Conservation (phyloP, 1,140 invertebrate genomes). For the Euura lappo region DNA sequence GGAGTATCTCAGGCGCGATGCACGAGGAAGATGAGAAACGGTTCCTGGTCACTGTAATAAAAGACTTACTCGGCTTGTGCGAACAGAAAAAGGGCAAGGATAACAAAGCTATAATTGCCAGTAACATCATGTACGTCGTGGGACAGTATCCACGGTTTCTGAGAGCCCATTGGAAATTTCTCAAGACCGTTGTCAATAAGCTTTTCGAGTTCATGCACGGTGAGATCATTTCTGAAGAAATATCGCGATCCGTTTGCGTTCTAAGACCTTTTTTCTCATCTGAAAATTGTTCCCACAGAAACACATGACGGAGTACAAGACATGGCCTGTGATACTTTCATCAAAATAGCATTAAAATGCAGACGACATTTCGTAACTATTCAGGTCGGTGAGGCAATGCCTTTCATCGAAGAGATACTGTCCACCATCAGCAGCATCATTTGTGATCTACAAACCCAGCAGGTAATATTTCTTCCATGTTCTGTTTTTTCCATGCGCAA, state of each 20-base stretch:
- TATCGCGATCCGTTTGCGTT: background rate
- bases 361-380: constrained; percentile 96
- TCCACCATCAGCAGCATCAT: constrained; percentile 96
- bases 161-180: constrained; percentile 99
- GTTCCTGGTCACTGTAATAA: constrained; percentile 99
- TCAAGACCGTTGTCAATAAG: constrained; percentile 99
- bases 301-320: constrained; percentile 99
- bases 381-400: constrained; percentile 94
- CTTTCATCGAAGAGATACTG: constrained; percentile 99
- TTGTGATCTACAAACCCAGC: constrained; percentile 97
- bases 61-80: constrained; percentile 96
- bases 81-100: constrained; percentile 99
- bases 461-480: constrained; percentile 64
- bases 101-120: constrained; percentile 99
- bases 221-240: constrained; percentile 47
- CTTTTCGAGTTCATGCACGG: constrained; percentile 99
- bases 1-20: constrained; percentile 99
- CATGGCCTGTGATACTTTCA: constrained; percentile 99
- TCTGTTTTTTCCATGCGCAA: background rate
- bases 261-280: background rate
- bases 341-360: constrained; percentile 99
- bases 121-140: constrained; percentile 99
- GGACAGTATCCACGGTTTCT: constrained; percentile 99
- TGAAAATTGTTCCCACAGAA: constrained; percentile 66
- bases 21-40: constrained; percentile 99